These are phyloP conservation scores for Platyscapa corneri DNA, from an alignment of 1,140 invertebrate genomes.

Conservation along the genomic window DNA sequence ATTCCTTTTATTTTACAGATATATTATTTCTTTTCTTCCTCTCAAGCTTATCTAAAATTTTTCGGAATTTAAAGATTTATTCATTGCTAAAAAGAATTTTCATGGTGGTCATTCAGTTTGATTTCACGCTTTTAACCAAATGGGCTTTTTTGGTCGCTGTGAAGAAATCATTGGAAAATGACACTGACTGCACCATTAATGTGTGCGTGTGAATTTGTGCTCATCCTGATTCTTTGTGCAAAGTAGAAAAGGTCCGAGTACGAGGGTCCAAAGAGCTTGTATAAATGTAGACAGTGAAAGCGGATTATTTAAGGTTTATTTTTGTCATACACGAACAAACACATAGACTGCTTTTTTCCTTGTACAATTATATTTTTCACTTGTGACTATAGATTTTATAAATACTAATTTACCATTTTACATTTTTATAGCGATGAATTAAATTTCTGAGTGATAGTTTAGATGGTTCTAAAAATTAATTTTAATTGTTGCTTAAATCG, in stretches of 20 bases:
- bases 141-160: not conserved
- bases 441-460: too few species aligned
- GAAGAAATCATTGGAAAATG: not conserved
- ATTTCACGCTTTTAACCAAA: not conserved
- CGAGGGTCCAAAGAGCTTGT: not conserved
- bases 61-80: too few species aligned
- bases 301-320: not conserved
- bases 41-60: not conserved
- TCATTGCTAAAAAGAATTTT: too few species aligned
- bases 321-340: not conserved
- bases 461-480: too few species aligned
- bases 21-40: not conserved
- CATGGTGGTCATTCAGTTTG: not conserved
- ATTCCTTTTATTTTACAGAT: not conserved
- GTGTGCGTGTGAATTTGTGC: not conserved
- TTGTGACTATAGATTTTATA: not conserved
- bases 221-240: not conserved
- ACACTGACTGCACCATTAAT: not conserved
- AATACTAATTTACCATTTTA: not conserved
- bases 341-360: not conserved
- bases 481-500: too few species aligned
- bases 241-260: slow-evolving; percentile 38
- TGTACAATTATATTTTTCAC: not conserved
- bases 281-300: not conserved
- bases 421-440: too few species aligned